Evolutionary conservation across 1,140 invertebrate species (phyloP).

Genomic region (Mizuhopecten yessoensis): DNA sequence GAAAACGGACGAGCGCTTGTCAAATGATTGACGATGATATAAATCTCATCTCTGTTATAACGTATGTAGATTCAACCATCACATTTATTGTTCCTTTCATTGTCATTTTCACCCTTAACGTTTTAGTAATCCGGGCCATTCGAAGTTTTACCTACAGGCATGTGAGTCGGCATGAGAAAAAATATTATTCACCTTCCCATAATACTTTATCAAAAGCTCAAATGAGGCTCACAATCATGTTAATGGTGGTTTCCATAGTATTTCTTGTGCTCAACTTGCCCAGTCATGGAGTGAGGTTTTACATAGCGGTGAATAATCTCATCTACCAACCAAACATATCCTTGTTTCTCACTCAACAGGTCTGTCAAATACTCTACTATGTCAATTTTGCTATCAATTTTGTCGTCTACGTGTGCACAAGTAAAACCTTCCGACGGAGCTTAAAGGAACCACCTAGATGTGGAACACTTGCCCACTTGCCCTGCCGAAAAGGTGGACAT

Average conservation of each 20-base stretch:
- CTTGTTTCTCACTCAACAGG: slow-evolving; percentile 69
- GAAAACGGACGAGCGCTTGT: slow-evolving; percentile 55
- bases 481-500: too few species aligned
- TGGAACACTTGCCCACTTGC: neutral
- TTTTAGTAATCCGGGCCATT: slow-evolving; percentile 68
- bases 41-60: slow-evolving; percentile 84
- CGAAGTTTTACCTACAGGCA: slow-evolving; percentile 65
- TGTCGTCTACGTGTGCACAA: slow-evolving; percentile 87
- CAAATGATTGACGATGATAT: slow-evolving; percentile 56
- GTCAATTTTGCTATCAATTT: slow-evolving; percentile 95
- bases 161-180: slow-evolving; percentile 53
- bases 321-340: slow-evolving; percentile 40
- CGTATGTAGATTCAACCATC: slow-evolving; percentile 85
- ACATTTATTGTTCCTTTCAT: slow-evolving; percentile 85
- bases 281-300: slow-evolving; percentile 81
- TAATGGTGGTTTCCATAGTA: slow-evolving; percentile 91
- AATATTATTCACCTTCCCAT: slow-evolving; percentile 48
- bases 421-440: slow-evolving; percentile 63
- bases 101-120: slow-evolving; percentile 86
- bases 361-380: slow-evolving; percentile 86
- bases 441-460: slow-evolving; percentile 46
- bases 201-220: slow-evolving; percentile 84
- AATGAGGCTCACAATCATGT: slow-evolving; percentile 91
- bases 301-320: slow-evolving; percentile 74
- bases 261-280: slow-evolving; percentile 92